phyloP scores from a whole-genome alignment of 1,140 invertebrate genomes.

The Elymnias hypermnestra region DNA sequence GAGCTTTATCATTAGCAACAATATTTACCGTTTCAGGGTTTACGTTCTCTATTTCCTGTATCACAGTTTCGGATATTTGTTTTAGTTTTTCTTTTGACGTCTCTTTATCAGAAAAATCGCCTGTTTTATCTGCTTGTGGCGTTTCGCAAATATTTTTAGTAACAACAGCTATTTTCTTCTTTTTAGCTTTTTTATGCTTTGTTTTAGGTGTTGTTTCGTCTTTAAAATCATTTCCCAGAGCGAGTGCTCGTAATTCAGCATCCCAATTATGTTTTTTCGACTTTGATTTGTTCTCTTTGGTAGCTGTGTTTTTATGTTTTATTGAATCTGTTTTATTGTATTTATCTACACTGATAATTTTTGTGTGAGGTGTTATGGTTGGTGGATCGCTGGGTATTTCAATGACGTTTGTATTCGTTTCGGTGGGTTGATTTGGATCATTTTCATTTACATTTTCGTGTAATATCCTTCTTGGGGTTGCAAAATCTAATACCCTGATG shows the following conservation, averaged over 20 bases:
- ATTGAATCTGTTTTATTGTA: neutral
- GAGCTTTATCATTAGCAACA: slow-evolving; percentile 19
- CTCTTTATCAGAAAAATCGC: slow-evolving; percentile 25
- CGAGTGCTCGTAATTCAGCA: slow-evolving; percentile 45
- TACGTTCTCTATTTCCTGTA: slow-evolving; percentile 6
- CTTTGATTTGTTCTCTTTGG: slow-evolving; percentile 29
- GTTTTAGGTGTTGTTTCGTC: slow-evolving; percentile 12
- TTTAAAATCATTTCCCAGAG: slow-evolving; percentile 14
- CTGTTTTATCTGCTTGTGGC: slow-evolving; percentile 15
- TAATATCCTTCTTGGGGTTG: slow-evolving; percentile 57
- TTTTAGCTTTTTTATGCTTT: slow-evolving; percentile 25
- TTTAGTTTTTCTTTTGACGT: slow-evolving; percentile 34
- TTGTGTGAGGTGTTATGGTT: slow-evolving; percentile 18
- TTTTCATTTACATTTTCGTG: slow-evolving; percentile 46
- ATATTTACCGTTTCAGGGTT: slow-evolving; percentile 45
- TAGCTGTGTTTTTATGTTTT: slow-evolving; percentile 12
- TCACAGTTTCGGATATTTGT: slow-evolving; percentile 15
- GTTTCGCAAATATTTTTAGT: slow-evolving; percentile 6
- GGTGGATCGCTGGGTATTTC: neutral
- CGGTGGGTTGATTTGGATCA: slow-evolving; percentile 16
- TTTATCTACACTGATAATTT: slow-evolving; percentile 1
- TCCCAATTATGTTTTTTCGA: slow-evolving; percentile 52
- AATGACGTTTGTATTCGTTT: neutral
- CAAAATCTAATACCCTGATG: slow-evolving; percentile 62
- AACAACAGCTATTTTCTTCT: slow-evolving; percentile 23